These are phyloP conservation scores for Poeciliopsis turrubarensis DNA, from an alignment of 2,113 vertebrate species.

Conservation along the genomic window DNA sequence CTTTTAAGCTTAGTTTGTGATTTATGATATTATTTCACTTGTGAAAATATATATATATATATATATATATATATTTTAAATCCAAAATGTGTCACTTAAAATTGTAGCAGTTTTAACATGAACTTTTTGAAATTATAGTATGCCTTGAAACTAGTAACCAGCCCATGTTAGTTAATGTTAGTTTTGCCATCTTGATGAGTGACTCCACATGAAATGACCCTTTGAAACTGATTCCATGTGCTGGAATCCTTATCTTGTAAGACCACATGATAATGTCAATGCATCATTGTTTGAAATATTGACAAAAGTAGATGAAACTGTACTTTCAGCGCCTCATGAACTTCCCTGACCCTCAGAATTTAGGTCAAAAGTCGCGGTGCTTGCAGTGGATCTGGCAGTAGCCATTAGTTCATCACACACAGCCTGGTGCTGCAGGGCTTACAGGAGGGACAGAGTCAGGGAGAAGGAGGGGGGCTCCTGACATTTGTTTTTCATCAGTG, in stretches of 20 bases:
- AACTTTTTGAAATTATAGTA: not conserved
- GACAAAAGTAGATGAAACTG: not conserved
- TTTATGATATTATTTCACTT: no score
- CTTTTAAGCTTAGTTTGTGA: not conserved
- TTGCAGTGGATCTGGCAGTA: constrained; percentile 61
- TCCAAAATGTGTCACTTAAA: not conserved
- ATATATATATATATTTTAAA: no score
- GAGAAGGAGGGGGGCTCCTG: constrained; percentile 25
- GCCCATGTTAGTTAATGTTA: not conserved
- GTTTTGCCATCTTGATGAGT: no score
- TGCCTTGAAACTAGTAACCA: no score
- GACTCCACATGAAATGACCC: not conserved
- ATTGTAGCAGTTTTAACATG: not conserved
- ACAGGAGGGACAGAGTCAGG: constrained; percentile 2
- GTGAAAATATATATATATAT: no score
- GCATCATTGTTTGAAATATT: not conserved
- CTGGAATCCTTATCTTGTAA: not conserved
- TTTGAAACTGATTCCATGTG: not conserved
- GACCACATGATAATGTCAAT: not conserved
- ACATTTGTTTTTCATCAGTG: constrained; percentile 79
- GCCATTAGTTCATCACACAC: constrained; percentile 68
- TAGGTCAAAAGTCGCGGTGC: constrained; percentile 59
- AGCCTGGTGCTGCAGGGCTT: constrained; percentile 53
- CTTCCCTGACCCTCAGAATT: constrained; percentile 58
- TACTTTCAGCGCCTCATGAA: constrained; percentile 21